phyloP scores from a whole-genome alignment of 2,888 invertebrate genomes.

The Epicampocera succincta region DNA sequence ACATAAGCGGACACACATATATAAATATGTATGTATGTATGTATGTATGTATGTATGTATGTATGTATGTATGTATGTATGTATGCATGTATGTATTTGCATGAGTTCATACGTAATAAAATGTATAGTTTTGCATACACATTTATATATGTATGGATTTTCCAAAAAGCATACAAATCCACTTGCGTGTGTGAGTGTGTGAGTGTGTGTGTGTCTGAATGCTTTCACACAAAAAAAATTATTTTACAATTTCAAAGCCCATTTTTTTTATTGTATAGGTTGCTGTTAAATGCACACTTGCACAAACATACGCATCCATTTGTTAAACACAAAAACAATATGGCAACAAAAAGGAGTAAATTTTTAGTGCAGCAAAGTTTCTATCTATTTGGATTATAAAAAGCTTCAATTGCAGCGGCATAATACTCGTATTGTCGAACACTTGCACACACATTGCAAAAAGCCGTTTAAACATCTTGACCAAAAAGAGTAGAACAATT shows the following conservation, averaged over 20 bases:
- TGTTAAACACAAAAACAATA: slow-evolving; percentile 44
- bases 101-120: neutral
- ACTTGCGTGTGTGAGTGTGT: slow-evolving; percentile 38
- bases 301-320: slow-evolving; percentile 10
- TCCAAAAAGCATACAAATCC: slow-evolving; percentile 10
- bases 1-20: slow-evolving; percentile 20
- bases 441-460: no score
- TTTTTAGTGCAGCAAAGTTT: slow-evolving; percentile 54
- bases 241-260: slow-evolving; percentile 68
- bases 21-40: slow-evolving; percentile 8
- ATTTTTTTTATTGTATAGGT: slow-evolving; percentile 54
- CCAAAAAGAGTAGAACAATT: no score
- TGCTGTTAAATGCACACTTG: slow-evolving; percentile 24
- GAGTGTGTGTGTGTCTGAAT: slow-evolving; percentile 7
- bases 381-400: slow-evolving; percentile 64
- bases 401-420: slow-evolving; percentile 3
- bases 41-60: no score
- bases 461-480: no score
- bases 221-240: slow-evolving; percentile 64
- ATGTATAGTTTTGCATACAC: slow-evolving; percentile 1
- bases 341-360: slow-evolving; percentile 48
- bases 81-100: no score
- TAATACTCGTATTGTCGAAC: neutral
- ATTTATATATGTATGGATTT: no score
- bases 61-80: no score